phyloP scores from a whole-genome alignment of 2,888 invertebrate genomes.

The Eumerus sabulonum region DNA sequence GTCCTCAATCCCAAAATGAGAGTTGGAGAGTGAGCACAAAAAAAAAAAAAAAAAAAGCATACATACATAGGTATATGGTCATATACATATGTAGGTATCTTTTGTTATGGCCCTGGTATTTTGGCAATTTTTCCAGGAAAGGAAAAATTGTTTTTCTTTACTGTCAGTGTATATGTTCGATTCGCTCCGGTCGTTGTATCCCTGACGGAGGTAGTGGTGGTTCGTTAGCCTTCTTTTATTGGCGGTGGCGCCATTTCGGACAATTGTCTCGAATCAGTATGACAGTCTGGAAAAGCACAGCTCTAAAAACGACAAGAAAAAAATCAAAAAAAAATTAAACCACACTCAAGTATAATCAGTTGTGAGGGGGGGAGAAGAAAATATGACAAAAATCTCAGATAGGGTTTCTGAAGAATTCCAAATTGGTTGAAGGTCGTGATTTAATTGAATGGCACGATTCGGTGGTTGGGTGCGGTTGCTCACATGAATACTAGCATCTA shows the following conservation, averaged over 20 bases:
- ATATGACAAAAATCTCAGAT: neutral
- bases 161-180: neutral
- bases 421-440: slow-evolving; percentile 9
- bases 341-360: slow-evolving; percentile 35
- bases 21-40: too few species aligned
- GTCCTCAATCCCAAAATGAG: neutral
- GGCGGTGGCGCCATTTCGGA: slow-evolving; percentile 55
- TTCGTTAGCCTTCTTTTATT: slow-evolving; percentile 65
- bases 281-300: slow-evolving; percentile 4
- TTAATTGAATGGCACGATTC: slow-evolving; percentile 13
- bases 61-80: too few species aligned
- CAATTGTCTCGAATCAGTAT: slow-evolving; percentile 46
- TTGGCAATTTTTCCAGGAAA: slow-evolving; percentile 40
- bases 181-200: slow-evolving; percentile 30
- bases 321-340: neutral
- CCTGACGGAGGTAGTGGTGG: slow-evolving; percentile 22
- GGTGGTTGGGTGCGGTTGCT: neutral
- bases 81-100: slow-evolving; percentile 1
- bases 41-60: too few species aligned
- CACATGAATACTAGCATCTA: too few species aligned
- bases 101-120: slow-evolving; percentile 35
- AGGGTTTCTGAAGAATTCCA: neutral
- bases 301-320: neutral
- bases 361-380: slow-evolving; percentile 15
- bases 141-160: slow-evolving; percentile 43